A percentile compares a stretch with the other conserved stretches of the same genome.
These are phyloP conservation scores for Acanthosepion esculentum DNA, from an alignment of 2,888 invertebrate species.

Conservation along the genomic window DNA sequence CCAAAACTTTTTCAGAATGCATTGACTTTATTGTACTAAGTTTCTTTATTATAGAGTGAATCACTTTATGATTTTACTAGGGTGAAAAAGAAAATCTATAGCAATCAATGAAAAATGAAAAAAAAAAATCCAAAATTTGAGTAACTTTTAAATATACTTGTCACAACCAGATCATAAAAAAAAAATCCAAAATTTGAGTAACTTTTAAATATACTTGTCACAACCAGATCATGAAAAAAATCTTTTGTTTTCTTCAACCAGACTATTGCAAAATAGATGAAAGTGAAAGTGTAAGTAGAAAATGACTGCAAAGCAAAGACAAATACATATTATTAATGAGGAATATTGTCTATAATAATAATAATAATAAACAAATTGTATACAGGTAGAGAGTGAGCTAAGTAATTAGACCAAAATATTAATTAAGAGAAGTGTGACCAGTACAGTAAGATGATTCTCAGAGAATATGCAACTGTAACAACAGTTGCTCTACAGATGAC, in stretches of 20 bases:
- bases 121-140: not conserved
- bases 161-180: not conserved
- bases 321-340: not conserved
- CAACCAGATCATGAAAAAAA: not conserved
- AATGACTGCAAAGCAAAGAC: not conserved
- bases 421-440: no score
- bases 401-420: no score
- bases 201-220: not conserved
- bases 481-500: no score
- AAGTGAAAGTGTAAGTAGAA: not conserved
- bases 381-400: no score
- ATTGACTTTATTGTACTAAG: not conserved
- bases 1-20: not conserved
- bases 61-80: not conserved
- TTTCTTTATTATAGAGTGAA: not conserved
- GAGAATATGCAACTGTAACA: no score
- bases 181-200: not conserved
- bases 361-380: not conserved
- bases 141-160: not conserved
- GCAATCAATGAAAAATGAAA: not conserved
- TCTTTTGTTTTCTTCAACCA: no score
- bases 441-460: no score
- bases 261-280: not conserved
- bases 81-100: no score
- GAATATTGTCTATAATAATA: not conserved